phyloP scores from a whole-genome alignment of 2,113 vertebrate genomes.

The Pseudopodoces humilis region DNA sequence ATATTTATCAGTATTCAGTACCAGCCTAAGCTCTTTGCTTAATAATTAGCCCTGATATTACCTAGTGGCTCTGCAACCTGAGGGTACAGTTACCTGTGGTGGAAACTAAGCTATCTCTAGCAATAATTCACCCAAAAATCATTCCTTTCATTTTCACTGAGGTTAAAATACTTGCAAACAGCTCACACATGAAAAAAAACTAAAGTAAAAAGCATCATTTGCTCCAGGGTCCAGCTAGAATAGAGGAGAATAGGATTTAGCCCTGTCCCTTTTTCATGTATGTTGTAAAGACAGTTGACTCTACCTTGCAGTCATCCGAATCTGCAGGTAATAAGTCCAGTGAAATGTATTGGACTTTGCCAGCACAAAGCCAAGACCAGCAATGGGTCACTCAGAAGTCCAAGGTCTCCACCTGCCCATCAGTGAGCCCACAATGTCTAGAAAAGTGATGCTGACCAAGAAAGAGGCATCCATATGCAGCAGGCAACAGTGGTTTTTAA shows the following conservation, averaged over 20 bases:
- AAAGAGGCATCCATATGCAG: not conserved
- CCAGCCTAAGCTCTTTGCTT: not conserved
- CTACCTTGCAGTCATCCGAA: not conserved
- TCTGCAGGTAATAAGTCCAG: not conserved
- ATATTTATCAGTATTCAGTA: constrained; percentile 30
- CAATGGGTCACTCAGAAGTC: not conserved
- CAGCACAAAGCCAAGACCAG: not conserved
- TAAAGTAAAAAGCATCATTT: not conserved
- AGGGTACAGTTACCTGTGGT: not conserved
- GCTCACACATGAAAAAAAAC: not conserved
- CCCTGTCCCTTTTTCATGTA: not conserved
- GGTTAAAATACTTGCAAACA: not conserved
- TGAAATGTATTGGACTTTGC: not conserved
- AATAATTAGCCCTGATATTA: constrained; percentile 1
- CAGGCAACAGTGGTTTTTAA: not conserved
- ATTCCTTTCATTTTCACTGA: not conserved
- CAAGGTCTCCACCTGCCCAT: not conserved
- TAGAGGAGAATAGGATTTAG: not conserved
- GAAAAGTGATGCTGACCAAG: not conserved
- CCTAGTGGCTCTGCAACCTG: not conserved
- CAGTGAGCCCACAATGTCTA: not conserved
- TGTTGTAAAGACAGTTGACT: not conserved
- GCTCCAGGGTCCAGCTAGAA: not conserved
- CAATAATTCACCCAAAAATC: not conserved
- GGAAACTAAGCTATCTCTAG: not conserved